Evolutionary conservation across 2,888 invertebrate genomes (phyloP).

Genomic region (Cephonodes hylas): DNA sequence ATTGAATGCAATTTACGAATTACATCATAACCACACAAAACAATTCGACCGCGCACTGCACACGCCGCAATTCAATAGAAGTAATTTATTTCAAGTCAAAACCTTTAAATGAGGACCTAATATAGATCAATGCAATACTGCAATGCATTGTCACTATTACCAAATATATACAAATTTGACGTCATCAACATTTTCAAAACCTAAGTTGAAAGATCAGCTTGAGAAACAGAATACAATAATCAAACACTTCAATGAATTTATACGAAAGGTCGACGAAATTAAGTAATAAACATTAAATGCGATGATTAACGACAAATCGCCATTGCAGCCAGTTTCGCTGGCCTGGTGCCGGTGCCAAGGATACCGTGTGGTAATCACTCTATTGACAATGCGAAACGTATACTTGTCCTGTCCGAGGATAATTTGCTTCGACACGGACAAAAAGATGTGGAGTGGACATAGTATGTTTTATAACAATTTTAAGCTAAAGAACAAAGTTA

Average conservation of each 20-base stretch:
- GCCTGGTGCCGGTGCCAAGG: slow-evolving; percentile 31
- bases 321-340: slow-evolving; percentile 2
- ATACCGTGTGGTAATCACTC: slow-evolving; percentile 60
- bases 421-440: slow-evolving; percentile 40
- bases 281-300: background rate
- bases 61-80: no score
- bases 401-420: slow-evolving; percentile 49
- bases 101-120: no score
- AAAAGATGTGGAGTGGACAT: slow-evolving; percentile 30
- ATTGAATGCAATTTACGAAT: background rate
- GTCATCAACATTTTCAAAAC: no score
- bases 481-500: background rate
- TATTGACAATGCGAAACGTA: slow-evolving; percentile 64
- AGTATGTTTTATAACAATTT: background rate
- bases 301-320: background rate
- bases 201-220: background rate
- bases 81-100: no score
- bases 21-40: background rate
- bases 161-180: no score
- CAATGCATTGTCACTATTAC: no score
- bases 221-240: background rate
- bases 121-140: no score
- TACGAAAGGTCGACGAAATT: background rate
- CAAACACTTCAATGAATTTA: background rate
- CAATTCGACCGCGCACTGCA: background rate